Evolutionary conservation across 2,797 vertebrate species (phyloP).

Genomic region (Ibycter americanus): DNA sequence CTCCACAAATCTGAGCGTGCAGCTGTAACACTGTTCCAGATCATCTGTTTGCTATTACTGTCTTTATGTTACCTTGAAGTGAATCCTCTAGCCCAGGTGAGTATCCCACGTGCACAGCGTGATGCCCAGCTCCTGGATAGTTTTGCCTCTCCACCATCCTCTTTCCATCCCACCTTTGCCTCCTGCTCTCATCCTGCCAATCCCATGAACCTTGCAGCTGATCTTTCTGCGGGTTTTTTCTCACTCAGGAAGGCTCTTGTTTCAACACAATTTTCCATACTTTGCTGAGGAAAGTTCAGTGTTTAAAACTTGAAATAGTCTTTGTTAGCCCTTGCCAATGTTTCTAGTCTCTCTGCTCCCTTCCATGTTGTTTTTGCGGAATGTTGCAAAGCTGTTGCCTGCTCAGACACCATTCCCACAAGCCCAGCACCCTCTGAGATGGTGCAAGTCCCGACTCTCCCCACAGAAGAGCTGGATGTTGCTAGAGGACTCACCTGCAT

Average conservation of each 20-base stretch:
- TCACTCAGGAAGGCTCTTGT: background rate
- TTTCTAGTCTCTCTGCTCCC: background rate
- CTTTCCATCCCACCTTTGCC: background rate
- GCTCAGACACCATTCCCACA: background rate
- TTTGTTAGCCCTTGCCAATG: background rate
- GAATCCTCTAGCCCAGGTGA: background rate
- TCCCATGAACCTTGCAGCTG: background rate
- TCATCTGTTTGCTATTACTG: background rate
- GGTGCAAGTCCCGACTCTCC: background rate
- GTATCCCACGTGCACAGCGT: background rate
- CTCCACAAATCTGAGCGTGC: background rate
- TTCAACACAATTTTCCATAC: background rate
- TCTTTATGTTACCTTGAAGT: background rate
- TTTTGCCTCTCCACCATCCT: background rate
- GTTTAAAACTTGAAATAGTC: background rate
- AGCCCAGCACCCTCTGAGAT: background rate
- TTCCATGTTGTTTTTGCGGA: background rate
- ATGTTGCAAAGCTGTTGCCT: background rate
- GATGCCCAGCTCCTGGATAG: background rate
- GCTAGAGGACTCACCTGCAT: slow-evolving; percentile 58
- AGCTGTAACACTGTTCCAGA: background rate
- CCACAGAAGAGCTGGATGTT: background rate
- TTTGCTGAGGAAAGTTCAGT: background rate
- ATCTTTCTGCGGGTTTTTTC: background rate
- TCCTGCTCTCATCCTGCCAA: background rate